A percentile compares a stretch with the other conserved stretches of the same genome.
These are phyloP conservation scores for Drosophila setifemur DNA, from an alignment of 1,140 invertebrate species.

Conservation along the genomic window DNA sequence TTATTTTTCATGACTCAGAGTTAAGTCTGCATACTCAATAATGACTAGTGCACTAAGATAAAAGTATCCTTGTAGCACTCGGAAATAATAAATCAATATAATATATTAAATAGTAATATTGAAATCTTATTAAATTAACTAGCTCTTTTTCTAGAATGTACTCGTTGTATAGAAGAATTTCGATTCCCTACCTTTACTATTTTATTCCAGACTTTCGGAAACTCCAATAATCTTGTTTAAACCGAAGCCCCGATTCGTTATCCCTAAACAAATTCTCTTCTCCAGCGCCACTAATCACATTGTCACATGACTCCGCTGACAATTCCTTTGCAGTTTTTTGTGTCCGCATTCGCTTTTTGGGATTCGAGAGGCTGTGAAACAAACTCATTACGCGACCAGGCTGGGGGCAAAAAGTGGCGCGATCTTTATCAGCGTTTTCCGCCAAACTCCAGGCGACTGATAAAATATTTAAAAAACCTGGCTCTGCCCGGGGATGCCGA, in stretches of 20 bases:
- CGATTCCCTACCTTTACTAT: too few species aligned
- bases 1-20: too few species aligned
- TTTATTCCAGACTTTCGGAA: too few species aligned
- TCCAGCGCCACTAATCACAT: conserved; percentile 55
- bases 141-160: too few species aligned
- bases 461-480: conserved; percentile 74
- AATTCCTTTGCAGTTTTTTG: conserved; percentile 37
- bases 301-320: conserved; percentile 51
- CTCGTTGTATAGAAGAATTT: too few species aligned
- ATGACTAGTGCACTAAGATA: too few species aligned
- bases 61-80: too few species aligned
- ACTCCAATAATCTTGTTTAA: neutral
- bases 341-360: conserved; percentile 1
- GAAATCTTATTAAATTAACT: too few species aligned
- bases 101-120: too few species aligned
- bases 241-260: neutral
- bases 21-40: too few species aligned
- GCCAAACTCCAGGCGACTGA: conserved; percentile 65
- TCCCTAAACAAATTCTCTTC: neutral
- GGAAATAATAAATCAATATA: too few species aligned
- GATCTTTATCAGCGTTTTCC: conserved; percentile 75
- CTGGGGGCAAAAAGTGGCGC: conserved; percentile 55
- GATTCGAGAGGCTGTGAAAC: conserved; percentile 66
- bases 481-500: conserved; percentile 29
- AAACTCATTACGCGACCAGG: conserved; percentile 64